A percentile compares a stretch with the other conserved stretches of the same genome.
Evolutionary conservation across 2,888 invertebrate species (phyloP).

Genomic region (Orthonychiurus folsomi): DNA sequence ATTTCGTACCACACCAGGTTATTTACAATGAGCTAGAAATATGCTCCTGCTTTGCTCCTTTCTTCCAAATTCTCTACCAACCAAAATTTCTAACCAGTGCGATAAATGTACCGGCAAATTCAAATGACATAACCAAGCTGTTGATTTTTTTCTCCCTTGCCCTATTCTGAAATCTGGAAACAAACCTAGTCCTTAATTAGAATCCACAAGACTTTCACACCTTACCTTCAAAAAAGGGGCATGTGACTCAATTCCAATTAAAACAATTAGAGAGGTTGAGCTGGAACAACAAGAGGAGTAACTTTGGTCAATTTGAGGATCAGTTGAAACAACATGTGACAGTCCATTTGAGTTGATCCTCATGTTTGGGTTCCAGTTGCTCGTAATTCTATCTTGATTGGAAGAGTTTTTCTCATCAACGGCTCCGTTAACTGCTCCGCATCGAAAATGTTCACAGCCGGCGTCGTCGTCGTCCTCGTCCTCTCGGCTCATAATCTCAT

Average conservation of each 20-base stretch:
- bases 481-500: constrained; percentile 2
- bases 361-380: neutral
- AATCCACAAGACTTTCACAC: neutral
- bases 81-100: too few species aligned
- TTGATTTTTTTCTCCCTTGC: too few species aligned
- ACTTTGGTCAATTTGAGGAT: neutral
- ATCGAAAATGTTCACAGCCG: neutral
- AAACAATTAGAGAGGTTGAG: neutral
- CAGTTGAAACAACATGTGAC: neutral
- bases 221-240: neutral
- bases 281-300: neutral
- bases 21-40: too few species aligned
- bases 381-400: neutral
- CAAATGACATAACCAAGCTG: too few species aligned
- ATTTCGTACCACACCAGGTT: too few species aligned
- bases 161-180: too few species aligned
- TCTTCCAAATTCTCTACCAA: too few species aligned
- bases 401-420: neutral
- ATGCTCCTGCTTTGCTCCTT: too few species aligned
- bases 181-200: neutral
- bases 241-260: neutral
- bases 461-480: neutral
- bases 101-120: too few species aligned
- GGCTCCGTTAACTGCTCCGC: neutral
- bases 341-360: neutral